Evolutionary conservation across 2,113 vertebrate genomes (phyloP).

Genomic region (Parus major): DNA sequence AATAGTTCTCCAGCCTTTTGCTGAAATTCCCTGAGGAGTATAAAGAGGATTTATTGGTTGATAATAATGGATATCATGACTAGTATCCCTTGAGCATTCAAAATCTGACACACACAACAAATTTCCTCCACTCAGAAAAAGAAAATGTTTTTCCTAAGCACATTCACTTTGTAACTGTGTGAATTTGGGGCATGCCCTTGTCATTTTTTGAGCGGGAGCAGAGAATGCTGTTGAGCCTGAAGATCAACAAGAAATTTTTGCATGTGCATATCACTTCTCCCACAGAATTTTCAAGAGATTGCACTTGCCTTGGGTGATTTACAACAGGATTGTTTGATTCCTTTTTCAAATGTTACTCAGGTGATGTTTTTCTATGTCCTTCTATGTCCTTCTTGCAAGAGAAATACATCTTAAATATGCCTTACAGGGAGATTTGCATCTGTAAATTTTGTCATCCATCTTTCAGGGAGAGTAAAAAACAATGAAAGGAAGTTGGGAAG

Average conservation of each 20-base stretch:
- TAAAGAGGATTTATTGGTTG: slow-evolving; percentile 50
- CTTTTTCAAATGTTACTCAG: slow-evolving; percentile 5
- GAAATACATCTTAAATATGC: slow-evolving; percentile 43
- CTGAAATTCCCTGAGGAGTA: slow-evolving; percentile 48
- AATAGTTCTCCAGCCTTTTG: slow-evolving; percentile 34
- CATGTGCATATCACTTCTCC: background rate
- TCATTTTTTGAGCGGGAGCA: background rate
- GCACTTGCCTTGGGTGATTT: background rate
- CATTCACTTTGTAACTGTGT: background rate
- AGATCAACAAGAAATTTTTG: background rate
- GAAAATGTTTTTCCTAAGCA: background rate
- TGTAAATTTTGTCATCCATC: slow-evolving; percentile 56
- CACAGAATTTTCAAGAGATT: slow-evolving; percentile 9
- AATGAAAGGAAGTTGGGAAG: slow-evolving; percentile 34
- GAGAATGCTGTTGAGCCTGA: background rate
- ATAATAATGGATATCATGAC: slow-evolving; percentile 60
- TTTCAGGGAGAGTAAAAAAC: slow-evolving; percentile 52
- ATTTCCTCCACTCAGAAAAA: slow-evolving; percentile 29
- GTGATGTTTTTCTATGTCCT: slow-evolving; percentile 51
- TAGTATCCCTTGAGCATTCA: slow-evolving; percentile 39
- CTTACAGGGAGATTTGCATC: slow-evolving; percentile 32
- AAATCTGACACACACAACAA: slow-evolving; percentile 35
- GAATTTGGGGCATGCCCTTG: background rate
- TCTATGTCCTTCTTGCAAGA: background rate
- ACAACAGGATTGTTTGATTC: slow-evolving; percentile 24